These are phyloP conservation scores for Agelas oroides DNA, from an alignment of 37 sponge, comb jelly and placozoan genomes.

Conservation along the genomic window DNA sequence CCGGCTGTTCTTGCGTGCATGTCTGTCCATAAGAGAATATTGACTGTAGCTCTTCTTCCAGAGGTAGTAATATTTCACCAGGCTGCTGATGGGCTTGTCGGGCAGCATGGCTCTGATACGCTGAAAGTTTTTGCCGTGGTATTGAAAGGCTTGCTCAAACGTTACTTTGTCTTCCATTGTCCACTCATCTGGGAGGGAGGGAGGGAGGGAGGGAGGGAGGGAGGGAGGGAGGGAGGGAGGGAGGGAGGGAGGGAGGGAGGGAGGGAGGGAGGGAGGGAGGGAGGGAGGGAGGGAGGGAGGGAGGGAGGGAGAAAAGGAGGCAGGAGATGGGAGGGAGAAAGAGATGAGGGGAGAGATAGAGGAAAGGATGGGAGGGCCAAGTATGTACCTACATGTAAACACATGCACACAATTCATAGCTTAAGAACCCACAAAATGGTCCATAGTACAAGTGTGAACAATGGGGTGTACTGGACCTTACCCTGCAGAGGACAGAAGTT, in stretches of 20 bases:
- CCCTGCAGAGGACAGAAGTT: constrained; percentile 87
- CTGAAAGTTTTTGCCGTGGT: constrained; percentile 88
- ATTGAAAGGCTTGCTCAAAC: constrained; percentile 86
- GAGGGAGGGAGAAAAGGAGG: background rate
- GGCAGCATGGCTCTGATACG: constrained; percentile 84
- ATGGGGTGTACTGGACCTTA: no score
- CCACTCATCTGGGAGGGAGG: constrained; percentile 70
- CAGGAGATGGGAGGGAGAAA: background rate
- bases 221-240: no score
- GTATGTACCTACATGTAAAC: no score
- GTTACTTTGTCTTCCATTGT: constrained; percentile 86
- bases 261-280: no score
- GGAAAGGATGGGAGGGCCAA: background rate
- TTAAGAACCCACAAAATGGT: no score
- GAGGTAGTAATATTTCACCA: constrained; percentile 85
- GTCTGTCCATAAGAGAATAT: constrained; percentile 75
- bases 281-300: no score
- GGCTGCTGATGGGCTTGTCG: constrained; percentile 76
- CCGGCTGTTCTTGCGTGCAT: constrained; percentile 53
- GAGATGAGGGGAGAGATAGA: background rate
- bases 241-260: no score
- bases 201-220: no score
- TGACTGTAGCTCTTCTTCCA: constrained; percentile 82
- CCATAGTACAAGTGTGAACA: no score
- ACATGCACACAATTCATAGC: no score